A percentile compares a stretch with the other conserved stretches of the same genome.
Evolutionary conservation across 2,888 invertebrate species (phyloP).

Genomic region (Trachelus tabidus): DNA sequence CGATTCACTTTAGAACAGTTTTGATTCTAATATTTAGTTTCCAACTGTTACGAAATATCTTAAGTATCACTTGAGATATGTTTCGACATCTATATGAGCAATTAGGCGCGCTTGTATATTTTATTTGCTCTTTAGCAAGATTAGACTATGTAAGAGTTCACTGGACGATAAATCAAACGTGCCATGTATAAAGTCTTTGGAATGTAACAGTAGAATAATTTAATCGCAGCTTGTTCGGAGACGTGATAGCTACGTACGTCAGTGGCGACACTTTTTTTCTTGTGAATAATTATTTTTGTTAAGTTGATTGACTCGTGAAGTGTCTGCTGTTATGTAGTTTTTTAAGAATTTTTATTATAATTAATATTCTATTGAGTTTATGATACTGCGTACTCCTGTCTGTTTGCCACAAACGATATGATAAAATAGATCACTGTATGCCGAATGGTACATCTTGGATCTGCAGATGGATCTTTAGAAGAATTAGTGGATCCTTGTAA

Average conservation of each 20-base stretch:
- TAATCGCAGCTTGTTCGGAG: not conserved
- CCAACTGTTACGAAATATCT: not conserved
- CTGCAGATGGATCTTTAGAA: conserved; percentile 62
- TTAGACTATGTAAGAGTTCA: not conserved
- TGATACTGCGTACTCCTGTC: not conserved
- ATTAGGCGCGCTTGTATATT: not conserved
- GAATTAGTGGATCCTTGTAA: conserved; percentile 70
- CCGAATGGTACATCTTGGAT: not conserved
- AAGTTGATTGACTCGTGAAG: not conserved
- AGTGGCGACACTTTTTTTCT: not conserved
- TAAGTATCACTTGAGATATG: not conserved
- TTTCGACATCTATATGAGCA: not conserved
- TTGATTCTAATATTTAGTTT: not conserved
- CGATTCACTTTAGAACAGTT: not conserved
- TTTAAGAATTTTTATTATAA: not conserved
- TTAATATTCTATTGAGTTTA: not conserved
- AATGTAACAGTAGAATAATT: not conserved
- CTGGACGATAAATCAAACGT: not conserved
- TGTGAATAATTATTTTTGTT: not conserved
- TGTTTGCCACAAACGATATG: not conserved
- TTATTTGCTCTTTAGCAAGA: not conserved
- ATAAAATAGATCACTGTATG: not conserved
- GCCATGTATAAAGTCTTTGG: not conserved
- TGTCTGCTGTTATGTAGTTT: not conserved
- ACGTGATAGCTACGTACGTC: not conserved